Evolutionary conservation across 1,140 invertebrate species (phyloP).

Genomic region (Aradophagus sp.): DNA sequence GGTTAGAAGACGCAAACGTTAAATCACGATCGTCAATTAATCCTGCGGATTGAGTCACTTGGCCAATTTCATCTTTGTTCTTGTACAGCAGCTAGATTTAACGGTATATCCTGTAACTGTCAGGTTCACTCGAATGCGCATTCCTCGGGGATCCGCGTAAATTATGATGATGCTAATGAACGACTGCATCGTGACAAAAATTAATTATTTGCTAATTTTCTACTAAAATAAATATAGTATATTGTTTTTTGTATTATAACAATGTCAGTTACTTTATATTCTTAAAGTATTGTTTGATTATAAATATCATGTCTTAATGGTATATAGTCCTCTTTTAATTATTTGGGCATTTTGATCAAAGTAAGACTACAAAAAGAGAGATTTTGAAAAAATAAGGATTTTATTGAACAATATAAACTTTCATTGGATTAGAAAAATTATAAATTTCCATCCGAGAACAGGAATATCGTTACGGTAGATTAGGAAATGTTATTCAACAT

Average conservation of each 20-base stretch:
- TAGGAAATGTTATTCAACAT: too few species aligned
- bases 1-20: slow-evolving; percentile 61
- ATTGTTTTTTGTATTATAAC: neutral
- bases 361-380: too few species aligned
- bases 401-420: too few species aligned
- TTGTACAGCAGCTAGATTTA: slow-evolving; percentile 42
- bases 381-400: too few species aligned
- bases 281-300: too few species aligned
- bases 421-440: too few species aligned
- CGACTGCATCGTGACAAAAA: neutral
- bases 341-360: too few species aligned
- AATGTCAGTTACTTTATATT: too few species aligned
- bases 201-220: slow-evolving; percentile 1
- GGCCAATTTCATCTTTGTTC: slow-evolving; percentile 41
- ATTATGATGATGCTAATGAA: slow-evolving; percentile 21
- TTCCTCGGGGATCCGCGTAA: slow-evolving; percentile 20
- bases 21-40: slow-evolving; percentile 46
- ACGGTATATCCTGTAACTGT: slow-evolving; percentile 50
- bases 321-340: too few species aligned
- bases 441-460: too few species aligned
- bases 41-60: slow-evolving; percentile 34
- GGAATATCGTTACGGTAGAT: too few species aligned
- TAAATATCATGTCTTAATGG: too few species aligned
- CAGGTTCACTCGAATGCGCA: slow-evolving; percentile 33
- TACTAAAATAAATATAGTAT: slow-evolving; percentile 37